Conservation (phyloP, 2,888 invertebrate genomes). For the Ypsolopha sequella region DNA sequence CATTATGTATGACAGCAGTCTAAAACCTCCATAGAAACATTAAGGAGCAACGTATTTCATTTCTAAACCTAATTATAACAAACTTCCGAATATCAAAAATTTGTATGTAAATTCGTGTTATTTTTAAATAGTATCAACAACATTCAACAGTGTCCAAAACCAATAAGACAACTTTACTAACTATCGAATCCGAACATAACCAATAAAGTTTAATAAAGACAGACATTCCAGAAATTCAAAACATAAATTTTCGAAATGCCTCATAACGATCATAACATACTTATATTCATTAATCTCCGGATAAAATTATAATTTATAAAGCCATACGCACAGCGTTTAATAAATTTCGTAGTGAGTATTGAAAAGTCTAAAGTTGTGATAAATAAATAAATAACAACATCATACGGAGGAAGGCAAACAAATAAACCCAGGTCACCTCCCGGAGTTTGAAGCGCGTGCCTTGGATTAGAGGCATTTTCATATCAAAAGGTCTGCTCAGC, state of each 20-base stretch:
- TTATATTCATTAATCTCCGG: constrained; percentile 48
- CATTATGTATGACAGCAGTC: too few species aligned
- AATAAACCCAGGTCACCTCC: constrained; percentile 46
- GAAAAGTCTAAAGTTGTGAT: constrained; percentile 51
- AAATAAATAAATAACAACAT: constrained; percentile 58
- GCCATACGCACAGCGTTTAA: constrained; percentile 31
- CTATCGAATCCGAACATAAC: constrained; percentile 19
- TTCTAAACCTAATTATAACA: too few species aligned
- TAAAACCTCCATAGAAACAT: too few species aligned
- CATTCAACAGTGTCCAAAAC: not conserved
- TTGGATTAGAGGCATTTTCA: constrained; percentile 63
- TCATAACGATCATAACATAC: constrained; percentile 44
- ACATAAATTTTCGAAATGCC: constrained; percentile 32
- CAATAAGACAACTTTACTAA: constrained; percentile 15
- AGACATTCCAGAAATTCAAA: constrained; percentile 41
- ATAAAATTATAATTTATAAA: constrained; percentile 54
- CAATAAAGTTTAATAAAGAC: constrained; percentile 31
- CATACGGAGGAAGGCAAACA: constrained; percentile 43
- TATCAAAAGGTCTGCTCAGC: constrained; percentile 60
- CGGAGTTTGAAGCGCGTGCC: constrained; percentile 54
- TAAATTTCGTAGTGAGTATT: constrained; percentile 51
- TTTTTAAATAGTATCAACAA: not conserved
- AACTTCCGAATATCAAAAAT: not conserved
- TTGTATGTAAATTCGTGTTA: not conserved
- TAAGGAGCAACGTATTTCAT: too few species aligned